These are phyloP conservation scores for Lutra lutra DNA, from an alignment of 2,797 vertebrate species.

Conservation along the genomic window DNA sequence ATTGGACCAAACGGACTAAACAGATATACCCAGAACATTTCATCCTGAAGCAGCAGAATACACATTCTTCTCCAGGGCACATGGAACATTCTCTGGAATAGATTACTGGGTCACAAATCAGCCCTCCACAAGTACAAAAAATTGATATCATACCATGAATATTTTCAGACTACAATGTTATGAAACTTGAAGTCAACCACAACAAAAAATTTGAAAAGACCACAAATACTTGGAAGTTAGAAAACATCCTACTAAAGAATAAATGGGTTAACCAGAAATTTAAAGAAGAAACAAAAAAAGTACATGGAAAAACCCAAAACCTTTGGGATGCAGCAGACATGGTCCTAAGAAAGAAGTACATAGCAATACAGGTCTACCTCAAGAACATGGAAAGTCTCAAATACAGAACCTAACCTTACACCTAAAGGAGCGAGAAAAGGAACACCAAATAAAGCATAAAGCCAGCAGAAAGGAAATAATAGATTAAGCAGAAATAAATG, in stretches of 20 bases:
- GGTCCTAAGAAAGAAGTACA: too few relatives aligned
- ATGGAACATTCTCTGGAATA: background rate
- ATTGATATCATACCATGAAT: background rate
- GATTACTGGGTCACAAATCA: background rate
- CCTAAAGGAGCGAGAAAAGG: too few relatives aligned
- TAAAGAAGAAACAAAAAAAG: background rate
- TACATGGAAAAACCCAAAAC: background rate
- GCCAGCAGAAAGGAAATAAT: too few relatives aligned
- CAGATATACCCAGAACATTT: background rate
- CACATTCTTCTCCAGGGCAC: background rate
- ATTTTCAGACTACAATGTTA: background rate
- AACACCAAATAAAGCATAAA: too few relatives aligned
- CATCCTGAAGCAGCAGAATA: background rate
- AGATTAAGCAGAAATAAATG: too few relatives aligned
- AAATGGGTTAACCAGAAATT: background rate
- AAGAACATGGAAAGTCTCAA: too few relatives aligned
- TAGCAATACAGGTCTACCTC: too few relatives aligned
- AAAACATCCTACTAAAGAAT: background rate
- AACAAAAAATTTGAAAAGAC: background rate
- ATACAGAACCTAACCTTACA: too few relatives aligned
- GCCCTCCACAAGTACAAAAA: background rate
- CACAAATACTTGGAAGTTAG: background rate
- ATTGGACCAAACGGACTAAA: background rate
- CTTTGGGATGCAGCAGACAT: too few relatives aligned
- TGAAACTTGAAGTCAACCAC: background rate